Percentiles rank a stretch among this genome's conserved stretches.
phyloP scores from a whole-genome alignment of 2,797 vertebrate genomes.

The Odontamblyopus lacepedii region DNA sequence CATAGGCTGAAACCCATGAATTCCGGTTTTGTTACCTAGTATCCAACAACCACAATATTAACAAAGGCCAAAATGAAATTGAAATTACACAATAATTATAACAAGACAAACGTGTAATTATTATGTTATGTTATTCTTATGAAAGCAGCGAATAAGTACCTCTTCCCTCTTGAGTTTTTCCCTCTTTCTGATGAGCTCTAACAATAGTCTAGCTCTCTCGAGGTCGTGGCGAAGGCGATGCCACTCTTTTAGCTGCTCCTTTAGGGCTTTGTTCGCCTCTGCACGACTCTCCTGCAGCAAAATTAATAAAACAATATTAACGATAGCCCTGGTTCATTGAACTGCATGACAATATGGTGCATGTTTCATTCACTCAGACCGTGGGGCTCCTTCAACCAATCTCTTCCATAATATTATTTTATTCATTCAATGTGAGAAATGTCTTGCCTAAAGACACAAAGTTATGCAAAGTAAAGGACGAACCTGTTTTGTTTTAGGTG shows the following conservation, averaged over 20 bases:
- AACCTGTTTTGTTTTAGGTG: slow-evolving; percentile 84
- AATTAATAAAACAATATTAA: background rate
- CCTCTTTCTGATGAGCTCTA: slow-evolving; percentile 95
- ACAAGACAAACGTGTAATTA: too few relatives aligned
- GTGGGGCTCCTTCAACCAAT: background rate
- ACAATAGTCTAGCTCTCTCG: slow-evolving; percentile 91
- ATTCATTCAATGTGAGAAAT: background rate
- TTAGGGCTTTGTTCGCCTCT: slow-evolving; percentile 86
- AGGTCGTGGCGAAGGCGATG: slow-evolving; percentile 95
- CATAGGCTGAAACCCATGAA: too few relatives aligned
- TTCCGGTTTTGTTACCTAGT: too few relatives aligned
- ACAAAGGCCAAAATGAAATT: too few relatives aligned
- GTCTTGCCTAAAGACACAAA: background rate
- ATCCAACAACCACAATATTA: too few relatives aligned
- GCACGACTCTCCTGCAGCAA: slow-evolving; percentile 78
- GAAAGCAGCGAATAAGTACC: slow-evolving; percentile 64
- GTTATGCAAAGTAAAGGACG: slow-evolving; percentile 21
- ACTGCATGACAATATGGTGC: too few relatives aligned
- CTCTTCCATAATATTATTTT: background rate
- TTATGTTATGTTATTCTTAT: background rate
- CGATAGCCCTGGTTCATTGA: background rate
- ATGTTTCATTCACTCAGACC: too few relatives aligned
- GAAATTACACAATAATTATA: too few relatives aligned
- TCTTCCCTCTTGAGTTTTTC: slow-evolving; percentile 98
- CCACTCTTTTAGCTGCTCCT: slow-evolving; percentile 96